These are phyloP conservation scores for Netelia melanura DNA, from an alignment of 2,888 invertebrate species.

Conservation along the genomic window DNA sequence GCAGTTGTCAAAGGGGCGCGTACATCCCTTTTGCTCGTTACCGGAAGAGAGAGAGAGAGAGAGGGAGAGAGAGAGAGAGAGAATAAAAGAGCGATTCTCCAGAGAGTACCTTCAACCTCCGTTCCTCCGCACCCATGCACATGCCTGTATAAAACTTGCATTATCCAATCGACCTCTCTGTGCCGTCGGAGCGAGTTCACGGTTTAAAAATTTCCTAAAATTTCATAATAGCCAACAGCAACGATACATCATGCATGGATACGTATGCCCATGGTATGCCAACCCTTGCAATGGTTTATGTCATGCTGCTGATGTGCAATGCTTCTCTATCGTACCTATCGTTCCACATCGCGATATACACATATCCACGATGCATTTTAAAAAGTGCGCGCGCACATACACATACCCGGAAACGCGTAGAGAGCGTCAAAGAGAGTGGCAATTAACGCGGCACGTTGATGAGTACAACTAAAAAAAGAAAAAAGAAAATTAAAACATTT, in stretches of 20 bases:
- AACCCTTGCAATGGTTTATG: neutral
- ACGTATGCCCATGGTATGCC: neutral
- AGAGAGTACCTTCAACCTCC: no score
- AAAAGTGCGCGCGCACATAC: neutral
- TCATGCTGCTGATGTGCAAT: neutral
- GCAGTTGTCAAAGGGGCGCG: no score
- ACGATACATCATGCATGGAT: neutral
- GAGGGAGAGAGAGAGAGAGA: no score
- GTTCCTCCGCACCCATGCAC: no score
- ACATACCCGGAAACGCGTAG: neutral
- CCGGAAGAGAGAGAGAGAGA: no score
- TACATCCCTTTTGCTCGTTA: no score
- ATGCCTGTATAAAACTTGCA: no score
- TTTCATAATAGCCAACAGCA: slow-evolving; percentile 15
- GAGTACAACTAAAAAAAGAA: slow-evolving; percentile 33
- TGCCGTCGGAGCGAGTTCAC: neutral
- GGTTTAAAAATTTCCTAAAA: slow-evolving; percentile 41
- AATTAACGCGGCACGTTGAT: slow-evolving; percentile 51
- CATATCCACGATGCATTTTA: no score
- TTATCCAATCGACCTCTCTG: no score
- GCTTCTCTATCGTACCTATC: neutral
- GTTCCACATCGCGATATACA: no score
- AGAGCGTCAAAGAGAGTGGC: neutral
- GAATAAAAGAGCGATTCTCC: no score
- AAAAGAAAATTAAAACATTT: slow-evolving; percentile 33